These are phyloP conservation scores for Mormyrus hasselquistii DNA, from an alignment of 2,797 vertebrate genomes.

Conservation along the genomic window DNA sequence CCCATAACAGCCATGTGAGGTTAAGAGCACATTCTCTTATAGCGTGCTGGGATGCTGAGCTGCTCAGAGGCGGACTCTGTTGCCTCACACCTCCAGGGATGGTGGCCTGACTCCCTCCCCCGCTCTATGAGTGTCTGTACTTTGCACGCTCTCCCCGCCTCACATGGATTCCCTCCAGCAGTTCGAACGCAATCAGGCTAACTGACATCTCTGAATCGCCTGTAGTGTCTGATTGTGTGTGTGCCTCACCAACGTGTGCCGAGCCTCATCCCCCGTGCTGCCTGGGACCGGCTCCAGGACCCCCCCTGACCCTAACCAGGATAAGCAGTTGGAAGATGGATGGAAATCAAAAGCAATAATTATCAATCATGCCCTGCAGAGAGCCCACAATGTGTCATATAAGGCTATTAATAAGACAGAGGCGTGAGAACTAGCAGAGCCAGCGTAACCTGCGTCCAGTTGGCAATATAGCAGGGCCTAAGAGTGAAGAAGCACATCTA, in stretches of 20 bases:
- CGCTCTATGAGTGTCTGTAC: not conserved
- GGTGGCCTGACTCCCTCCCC: not conserved
- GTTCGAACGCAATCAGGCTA: not conserved
- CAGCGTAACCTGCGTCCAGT: not conserved
- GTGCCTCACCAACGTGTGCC: not conserved
- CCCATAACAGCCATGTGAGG: not conserved
- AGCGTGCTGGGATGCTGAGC: not conserved
- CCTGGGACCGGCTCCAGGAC: not conserved
- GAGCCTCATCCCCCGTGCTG: not conserved
- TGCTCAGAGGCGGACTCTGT: not conserved
- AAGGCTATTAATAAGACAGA: not conserved
- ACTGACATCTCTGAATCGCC: not conserved
- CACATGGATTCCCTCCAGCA: not conserved
- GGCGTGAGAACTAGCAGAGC: not conserved
- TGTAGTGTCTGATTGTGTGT: not conserved
- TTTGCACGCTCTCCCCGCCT: not conserved
- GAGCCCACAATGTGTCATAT: not conserved
- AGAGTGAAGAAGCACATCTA: not conserved
- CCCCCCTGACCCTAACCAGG: not conserved
- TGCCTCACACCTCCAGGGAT: not conserved
- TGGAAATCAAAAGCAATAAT: constrained; percentile 1
- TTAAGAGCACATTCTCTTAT: not conserved
- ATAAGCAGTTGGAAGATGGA: not conserved
- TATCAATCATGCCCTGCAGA: not conserved
- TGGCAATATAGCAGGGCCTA: not conserved